phyloP scores from a whole-genome alignment of 2,888 invertebrate species.

The Conchocele bisecta region DNA sequence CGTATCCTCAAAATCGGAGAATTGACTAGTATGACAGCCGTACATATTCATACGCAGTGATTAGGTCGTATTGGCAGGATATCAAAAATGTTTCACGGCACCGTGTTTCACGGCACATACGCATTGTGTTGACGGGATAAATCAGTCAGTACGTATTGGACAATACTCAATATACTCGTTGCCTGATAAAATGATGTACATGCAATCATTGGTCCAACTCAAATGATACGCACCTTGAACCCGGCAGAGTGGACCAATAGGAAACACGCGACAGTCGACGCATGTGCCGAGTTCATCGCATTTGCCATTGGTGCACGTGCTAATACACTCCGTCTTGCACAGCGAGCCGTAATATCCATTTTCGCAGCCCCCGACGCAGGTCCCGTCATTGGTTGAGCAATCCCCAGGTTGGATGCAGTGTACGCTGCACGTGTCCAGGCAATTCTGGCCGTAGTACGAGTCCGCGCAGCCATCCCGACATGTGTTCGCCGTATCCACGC shows the following conservation, averaged over 20 bases:
- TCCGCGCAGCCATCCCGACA: constrained; percentile 34
- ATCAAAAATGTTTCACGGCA: too few relatives aligned
- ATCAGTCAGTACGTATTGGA: too few relatives aligned
- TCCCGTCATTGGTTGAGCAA: constrained; percentile 21
- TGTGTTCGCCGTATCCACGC: constrained; percentile 22
- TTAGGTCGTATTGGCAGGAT: too few relatives aligned
- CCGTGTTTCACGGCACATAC: too few relatives aligned
- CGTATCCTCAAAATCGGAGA: too few relatives aligned
- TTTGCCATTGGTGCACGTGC: constrained; percentile 36
- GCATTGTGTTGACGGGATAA: too few relatives aligned
- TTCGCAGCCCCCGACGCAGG: constrained; percentile 30
- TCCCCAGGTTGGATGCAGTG: constrained; percentile 36
- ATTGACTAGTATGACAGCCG: too few relatives aligned
- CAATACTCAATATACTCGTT: too few relatives aligned
- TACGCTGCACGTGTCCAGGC: constrained; percentile 27
- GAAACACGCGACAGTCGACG: constrained; percentile 26
- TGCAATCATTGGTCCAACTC: too few relatives aligned
- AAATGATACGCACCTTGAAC: constrained; percentile 43
- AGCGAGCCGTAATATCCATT: constrained; percentile 38
- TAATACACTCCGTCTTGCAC: constrained; percentile 36
- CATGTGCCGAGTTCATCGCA: constrained; percentile 36
- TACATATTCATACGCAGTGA: too few relatives aligned
- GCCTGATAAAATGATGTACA: too few relatives aligned
- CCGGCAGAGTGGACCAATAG: constrained; percentile 40
- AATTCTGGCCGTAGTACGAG: constrained; percentile 36